phyloP scores from a whole-genome alignment of 2,888 invertebrate species.

The Galerucella pusilla region DNA sequence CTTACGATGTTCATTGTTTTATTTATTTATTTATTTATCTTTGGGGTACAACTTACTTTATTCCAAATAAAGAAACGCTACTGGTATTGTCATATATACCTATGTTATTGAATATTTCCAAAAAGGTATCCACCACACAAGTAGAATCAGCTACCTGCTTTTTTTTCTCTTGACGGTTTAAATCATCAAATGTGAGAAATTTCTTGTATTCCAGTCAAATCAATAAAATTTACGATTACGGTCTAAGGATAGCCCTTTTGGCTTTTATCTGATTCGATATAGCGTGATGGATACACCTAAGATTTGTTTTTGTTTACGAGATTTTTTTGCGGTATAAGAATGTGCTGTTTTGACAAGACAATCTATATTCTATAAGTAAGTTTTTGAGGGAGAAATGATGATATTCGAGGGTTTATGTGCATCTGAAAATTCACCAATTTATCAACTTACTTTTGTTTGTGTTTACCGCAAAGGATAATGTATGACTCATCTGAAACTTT shows the following conservation, averaged over 20 bases:
- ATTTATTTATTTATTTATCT: too few relatives aligned
- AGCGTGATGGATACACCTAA: slow-evolving; percentile 23
- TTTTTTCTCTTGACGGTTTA: slow-evolving; percentile 13
- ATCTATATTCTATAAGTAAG: slow-evolving; percentile 18
- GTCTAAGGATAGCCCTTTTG: slow-evolving; percentile 14
- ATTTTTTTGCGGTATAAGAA: slow-evolving; percentile 21
- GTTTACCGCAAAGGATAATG: neutral
- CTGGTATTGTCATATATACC: neutral
- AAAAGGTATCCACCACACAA: slow-evolving; percentile 42
- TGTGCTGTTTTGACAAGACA: slow-evolving; percentile 13
- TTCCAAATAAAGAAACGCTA: neutral
- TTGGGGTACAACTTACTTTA: too few relatives aligned
- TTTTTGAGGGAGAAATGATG: slow-evolving; percentile 3
- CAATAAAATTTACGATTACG: slow-evolving; percentile 34
- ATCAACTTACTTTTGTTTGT: slow-evolving; percentile 10
- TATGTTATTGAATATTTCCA: slow-evolving; percentile 10
- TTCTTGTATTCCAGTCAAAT: slow-evolving; percentile 37
- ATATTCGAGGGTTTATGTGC: slow-evolving; percentile 7
- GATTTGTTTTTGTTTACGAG: slow-evolving; percentile 30
- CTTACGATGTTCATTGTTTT: too few relatives aligned
- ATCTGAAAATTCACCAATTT: slow-evolving; percentile 4
- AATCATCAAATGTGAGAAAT: slow-evolving; percentile 35
- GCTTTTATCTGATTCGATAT: slow-evolving; percentile 26
- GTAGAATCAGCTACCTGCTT: slow-evolving; percentile 43
- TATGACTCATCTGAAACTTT: neutral